These are phyloP conservation scores for Amaurobius ferox DNA, from an alignment of 2,888 invertebrate genomes.

Conservation along the genomic window DNA sequence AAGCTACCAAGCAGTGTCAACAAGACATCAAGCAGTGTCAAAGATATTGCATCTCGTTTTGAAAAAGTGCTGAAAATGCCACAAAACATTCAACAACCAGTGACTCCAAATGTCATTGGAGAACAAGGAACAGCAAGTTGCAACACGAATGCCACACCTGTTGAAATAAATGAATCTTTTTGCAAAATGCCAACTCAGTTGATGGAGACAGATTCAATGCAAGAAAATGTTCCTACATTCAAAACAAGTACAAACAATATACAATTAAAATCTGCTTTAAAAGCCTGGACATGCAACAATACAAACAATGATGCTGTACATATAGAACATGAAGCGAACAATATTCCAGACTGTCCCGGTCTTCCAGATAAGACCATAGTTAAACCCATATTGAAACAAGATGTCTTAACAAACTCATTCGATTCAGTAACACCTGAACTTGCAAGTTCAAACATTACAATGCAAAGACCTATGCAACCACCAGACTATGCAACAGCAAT, in stretches of 20 bases:
- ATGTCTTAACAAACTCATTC: slow-evolving; percentile 1
- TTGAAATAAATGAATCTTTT: background rate
- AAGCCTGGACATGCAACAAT: slow-evolving; percentile 21
- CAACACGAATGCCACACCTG: background rate
- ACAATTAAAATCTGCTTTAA: slow-evolving; percentile 52
- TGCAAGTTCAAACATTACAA: background rate
- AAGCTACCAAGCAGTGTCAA: slow-evolving; percentile 3
- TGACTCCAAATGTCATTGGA: slow-evolving; percentile 30
- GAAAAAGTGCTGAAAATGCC: slow-evolving; percentile 79
- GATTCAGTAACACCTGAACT: background rate
- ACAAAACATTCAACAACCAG: slow-evolving; percentile 25
- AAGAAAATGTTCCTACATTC: background rate
- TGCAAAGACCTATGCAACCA: slow-evolving; percentile 72
- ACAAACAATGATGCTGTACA: background rate
- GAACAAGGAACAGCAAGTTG: slow-evolving; percentile 29
- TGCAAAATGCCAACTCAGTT: background rate
- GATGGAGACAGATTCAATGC: background rate
- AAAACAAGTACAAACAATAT: background rate
- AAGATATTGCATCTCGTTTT: slow-evolving; percentile 89
- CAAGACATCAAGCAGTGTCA: slow-evolving; percentile 79
- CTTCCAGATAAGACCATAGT: slow-evolving; percentile 13
- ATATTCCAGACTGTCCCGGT: background rate
- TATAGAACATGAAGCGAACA: background rate
- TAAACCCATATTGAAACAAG: slow-evolving; percentile 53
- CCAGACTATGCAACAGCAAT: slow-evolving; percentile 75